phyloP scores from a whole-genome alignment of 2,888 invertebrate genomes.

The Omphaloscelis lunosa region DNA sequence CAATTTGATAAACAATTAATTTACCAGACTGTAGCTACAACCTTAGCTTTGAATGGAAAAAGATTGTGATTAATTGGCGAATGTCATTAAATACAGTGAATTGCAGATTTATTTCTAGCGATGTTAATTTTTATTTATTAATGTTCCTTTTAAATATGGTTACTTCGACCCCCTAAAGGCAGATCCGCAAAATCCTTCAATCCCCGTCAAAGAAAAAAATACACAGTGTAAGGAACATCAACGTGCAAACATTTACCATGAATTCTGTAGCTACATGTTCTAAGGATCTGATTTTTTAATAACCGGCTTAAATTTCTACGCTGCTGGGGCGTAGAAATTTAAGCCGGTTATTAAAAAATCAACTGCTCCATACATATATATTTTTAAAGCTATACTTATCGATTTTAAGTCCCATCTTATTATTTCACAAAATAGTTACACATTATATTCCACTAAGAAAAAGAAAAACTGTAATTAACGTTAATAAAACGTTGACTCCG shows the following conservation, averaged over 20 bases:
- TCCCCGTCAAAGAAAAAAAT: no score
- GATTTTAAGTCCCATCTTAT: background rate
- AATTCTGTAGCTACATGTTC: background rate
- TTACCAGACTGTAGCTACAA: background rate
- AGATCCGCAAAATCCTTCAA: background rate
- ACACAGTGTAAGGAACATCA: background rate
- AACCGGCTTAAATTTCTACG: no score
- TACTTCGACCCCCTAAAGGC: background rate
- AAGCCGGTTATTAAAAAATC: background rate
- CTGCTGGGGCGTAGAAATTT: background rate
- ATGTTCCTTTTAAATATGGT: background rate
- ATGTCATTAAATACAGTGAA: constrained; percentile 42
- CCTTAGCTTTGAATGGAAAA: constrained; percentile 3
- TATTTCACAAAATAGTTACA: background rate
- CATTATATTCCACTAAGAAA: constrained; percentile 3
- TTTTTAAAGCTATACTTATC: background rate
- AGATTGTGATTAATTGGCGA: constrained; percentile 17
- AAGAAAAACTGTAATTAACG: constrained; percentile 44
- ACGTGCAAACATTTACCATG: no score
- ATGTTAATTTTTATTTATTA: constrained; percentile 9
- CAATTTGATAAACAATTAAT: background rate
- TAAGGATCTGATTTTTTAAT: no score
- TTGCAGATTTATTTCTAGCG: constrained; percentile 16
- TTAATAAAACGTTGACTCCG: constrained; percentile 49
- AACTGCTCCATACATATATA: background rate